Evolutionary conservation across 2,888 invertebrate genomes (phyloP).

Genomic region (Ormyrus rosae): DNA sequence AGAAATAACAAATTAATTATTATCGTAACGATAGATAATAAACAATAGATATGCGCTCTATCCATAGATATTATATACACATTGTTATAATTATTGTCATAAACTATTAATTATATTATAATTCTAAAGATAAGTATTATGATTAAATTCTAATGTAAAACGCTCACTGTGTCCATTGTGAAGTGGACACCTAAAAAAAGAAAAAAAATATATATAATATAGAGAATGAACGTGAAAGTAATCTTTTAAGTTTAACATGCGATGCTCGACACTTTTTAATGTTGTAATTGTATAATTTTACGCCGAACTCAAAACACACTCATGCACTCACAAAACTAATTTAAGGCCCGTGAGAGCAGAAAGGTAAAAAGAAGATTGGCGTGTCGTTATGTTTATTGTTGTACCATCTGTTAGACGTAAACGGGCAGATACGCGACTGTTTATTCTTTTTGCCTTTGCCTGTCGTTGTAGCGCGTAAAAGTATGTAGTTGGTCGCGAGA

Average conservation of each 20-base stretch:
- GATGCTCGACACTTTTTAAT: constrained; percentile 21
- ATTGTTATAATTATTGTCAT: constrained; percentile 45
- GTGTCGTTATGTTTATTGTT: constrained; percentile 22
- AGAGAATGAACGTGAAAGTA: constrained; percentile 16
- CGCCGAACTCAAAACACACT: not conserved
- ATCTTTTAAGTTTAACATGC: not conserved
- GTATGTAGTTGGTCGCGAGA: not conserved
- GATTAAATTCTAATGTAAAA: constrained; percentile 36
- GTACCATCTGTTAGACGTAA: constrained; percentile 13
- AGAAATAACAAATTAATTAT: constrained; percentile 33
- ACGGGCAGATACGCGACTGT: not conserved
- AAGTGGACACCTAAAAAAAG: not conserved
- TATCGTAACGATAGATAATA: constrained; percentile 39
- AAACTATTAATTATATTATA: constrained; percentile 35
- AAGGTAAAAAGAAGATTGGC: not conserved
- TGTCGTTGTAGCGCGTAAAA: constrained; percentile 41
- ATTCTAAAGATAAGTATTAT: constrained; percentile 40
- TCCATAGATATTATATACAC: constrained; percentile 44
- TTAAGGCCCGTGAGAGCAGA: not conserved
- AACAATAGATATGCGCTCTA: constrained; percentile 43
- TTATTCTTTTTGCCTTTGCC: constrained; percentile 1
- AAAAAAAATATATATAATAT: not conserved
- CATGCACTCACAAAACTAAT: not conserved
- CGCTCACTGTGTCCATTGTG: not conserved
- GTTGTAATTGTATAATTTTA: constrained; percentile 30